A percentile compares a stretch with the other conserved stretches of the same genome.
phyloP scores from a whole-genome alignment of 2,113 vertebrate genomes.

The Macrotis lagotis region DNA sequence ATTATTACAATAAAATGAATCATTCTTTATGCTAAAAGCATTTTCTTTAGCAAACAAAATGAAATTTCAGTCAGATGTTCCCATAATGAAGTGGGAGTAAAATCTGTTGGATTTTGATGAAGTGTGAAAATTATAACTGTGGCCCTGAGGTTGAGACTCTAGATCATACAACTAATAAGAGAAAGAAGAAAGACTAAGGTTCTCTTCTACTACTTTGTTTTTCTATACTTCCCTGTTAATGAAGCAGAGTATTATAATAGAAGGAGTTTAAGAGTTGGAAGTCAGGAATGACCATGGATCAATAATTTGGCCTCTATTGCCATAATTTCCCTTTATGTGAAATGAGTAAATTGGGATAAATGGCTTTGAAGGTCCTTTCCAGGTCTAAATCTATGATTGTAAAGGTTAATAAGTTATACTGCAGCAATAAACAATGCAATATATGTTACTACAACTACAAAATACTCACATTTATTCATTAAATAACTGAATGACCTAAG shows the following conservation, averaged over 20 bases:
- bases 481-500: rapidly evolving
- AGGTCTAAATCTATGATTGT: not conserved
- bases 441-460: not conserved
- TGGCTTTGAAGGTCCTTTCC: not conserved
- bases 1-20: not conserved
- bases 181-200: not conserved
- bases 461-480: conserved; percentile 1
- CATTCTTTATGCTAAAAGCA: not conserved
- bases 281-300: not conserved
- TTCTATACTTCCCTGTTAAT: not conserved
- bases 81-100: not conserved
- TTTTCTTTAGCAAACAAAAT: not conserved
- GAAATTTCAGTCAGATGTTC: not conserved
- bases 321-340: not conserved
- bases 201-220: not conserved
- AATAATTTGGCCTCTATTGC: not conserved
- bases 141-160: not conserved
- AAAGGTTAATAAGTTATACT: not conserved
- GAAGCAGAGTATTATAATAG: not conserved
- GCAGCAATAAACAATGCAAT: not conserved
- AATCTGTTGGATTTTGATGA: not conserved
- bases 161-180: not conserved
- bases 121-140: not conserved
- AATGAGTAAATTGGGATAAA: not conserved
- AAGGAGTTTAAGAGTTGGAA: not conserved